Conservation (phyloP, 1,140 invertebrate genomes). For the Cyclargus thomasi region DNA sequence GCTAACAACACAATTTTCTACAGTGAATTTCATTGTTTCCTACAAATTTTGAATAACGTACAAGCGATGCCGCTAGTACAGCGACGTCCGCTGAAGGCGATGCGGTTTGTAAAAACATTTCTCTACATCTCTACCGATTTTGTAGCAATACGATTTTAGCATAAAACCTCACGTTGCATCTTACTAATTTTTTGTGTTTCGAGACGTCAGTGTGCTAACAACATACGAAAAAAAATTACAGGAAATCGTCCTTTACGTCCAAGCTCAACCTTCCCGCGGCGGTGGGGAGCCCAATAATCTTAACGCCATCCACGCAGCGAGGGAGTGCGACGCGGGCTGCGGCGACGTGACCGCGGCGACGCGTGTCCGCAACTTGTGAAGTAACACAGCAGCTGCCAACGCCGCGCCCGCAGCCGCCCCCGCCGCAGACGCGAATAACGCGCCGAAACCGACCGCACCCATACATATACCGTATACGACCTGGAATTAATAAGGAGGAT, state of each 20-base stretch:
- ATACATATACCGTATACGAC: conserved; percentile 92
- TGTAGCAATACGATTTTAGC: too few species aligned
- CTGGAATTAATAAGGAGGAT: conserved; percentile 29
- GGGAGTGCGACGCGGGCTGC: conserved; percentile 77
- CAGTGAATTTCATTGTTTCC: too few species aligned
- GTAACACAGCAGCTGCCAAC: conserved; percentile 83
- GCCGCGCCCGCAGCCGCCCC: conserved; percentile 89
- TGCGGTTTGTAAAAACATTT: too few species aligned
- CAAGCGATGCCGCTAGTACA: too few species aligned
- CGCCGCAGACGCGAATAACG: conserved; percentile 89
- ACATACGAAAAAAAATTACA: too few species aligned
- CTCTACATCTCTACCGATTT: too few species aligned
- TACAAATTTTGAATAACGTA: too few species aligned
- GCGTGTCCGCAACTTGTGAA: conserved; percentile 84
- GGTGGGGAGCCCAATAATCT: conserved; percentile 78
- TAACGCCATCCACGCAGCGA: conserved; percentile 84
- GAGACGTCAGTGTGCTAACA: too few species aligned
- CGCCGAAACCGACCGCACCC: conserved; percentile 90
- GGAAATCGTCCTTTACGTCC: neutral
- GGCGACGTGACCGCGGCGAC: conserved; percentile 69
- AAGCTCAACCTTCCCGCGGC: conserved; percentile 43
- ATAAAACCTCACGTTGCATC: too few species aligned
- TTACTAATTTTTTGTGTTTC: too few species aligned
- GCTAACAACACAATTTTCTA: too few species aligned
- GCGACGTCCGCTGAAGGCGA: too few species aligned